These are phyloP conservation scores for Cyphomyrus plagiostoma DNA, from an alignment of 2,113 vertebrate species.

Conservation along the genomic window DNA sequence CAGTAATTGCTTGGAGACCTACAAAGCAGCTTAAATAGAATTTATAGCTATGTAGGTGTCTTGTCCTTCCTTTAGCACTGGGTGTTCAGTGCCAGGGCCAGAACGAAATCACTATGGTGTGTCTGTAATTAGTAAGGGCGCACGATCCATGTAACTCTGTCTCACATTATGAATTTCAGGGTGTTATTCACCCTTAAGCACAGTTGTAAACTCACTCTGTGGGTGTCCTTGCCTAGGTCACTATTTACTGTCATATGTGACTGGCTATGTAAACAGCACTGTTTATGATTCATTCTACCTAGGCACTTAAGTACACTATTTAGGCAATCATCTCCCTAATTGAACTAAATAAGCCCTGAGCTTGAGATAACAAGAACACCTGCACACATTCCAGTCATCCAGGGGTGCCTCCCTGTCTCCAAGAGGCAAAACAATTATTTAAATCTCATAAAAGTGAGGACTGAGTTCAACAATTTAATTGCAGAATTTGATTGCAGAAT, in stretches of 20 bases:
- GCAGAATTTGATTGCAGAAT: background rate
- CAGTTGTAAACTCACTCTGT: background rate
- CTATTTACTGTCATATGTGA: background rate
- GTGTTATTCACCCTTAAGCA: background rate
- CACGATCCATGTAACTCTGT: background rate
- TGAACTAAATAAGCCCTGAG: background rate
- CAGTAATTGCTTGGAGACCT: background rate
- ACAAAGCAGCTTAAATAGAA: background rate
- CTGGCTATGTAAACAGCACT: background rate
- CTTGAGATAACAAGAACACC: background rate
- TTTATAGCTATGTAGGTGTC: background rate
- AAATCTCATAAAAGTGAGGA: background rate
- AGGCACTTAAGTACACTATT: background rate
- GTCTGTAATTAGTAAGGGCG: background rate
- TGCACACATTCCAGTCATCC: background rate
- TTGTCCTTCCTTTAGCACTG: background rate
- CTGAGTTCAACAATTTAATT: background rate
- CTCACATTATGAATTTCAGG: background rate
- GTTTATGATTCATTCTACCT: background rate
- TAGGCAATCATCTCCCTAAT: background rate
- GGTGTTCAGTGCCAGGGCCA: background rate
- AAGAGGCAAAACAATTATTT: background rate
- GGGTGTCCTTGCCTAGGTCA: background rate
- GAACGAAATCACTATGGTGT: background rate
- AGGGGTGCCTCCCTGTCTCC: background rate